phyloP scores from a whole-genome alignment of 2,113 vertebrate species.

The Danio rerio region GRCz12tu NC_133179.1:15912001-15912500 shows the following conservation, averaged over 20 bases:
- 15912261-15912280: neutral
- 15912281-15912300: neutral
- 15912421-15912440: too few species aligned
- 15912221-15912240: constrained; percentile 62
- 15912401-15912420: too few species aligned
- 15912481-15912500: too few species aligned
- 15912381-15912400: too few species aligned
- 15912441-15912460: too few species aligned
- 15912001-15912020: constrained; percentile 81
- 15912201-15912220: constrained; percentile 49
- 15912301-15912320: too few species aligned
- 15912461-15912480: too few species aligned
- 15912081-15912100: constrained; percentile 64
- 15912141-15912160: constrained; percentile 48
- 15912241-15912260: constrained; percentile 61
- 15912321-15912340: too few species aligned
- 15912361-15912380: too few species aligned
- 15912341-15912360: too few species aligned
- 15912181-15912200: constrained; percentile 65
- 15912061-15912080: constrained; percentile 63
- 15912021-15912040: constrained; percentile 77
- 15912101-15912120: constrained; percentile 63
- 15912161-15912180: constrained; percentile 71
- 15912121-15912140: constrained; percentile 48
- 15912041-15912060: constrained; percentile 70